Evolutionary conservation across 2,888 invertebrate species (phyloP).

Genomic region (Habrosyne pyritoides): DNA sequence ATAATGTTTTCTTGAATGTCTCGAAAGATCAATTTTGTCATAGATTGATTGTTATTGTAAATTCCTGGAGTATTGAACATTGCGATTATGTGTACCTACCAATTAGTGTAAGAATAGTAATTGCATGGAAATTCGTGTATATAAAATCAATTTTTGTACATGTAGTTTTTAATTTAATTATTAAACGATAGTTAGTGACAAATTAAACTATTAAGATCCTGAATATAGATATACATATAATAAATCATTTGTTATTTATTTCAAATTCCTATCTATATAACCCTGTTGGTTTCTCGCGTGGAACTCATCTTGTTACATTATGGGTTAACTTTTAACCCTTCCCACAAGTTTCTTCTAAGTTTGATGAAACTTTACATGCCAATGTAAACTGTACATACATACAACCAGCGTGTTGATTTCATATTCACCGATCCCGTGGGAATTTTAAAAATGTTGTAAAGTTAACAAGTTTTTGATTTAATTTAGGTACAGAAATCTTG

Average conservation of each 20-base stretch:
- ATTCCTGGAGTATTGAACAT: constrained; percentile 58
- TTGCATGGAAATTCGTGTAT: constrained; percentile 77
- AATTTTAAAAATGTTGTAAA: not conserved
- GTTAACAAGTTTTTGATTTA: not conserved
- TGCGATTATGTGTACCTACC: constrained; percentile 64
- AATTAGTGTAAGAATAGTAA: constrained; percentile 66
- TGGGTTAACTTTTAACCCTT: not conserved
- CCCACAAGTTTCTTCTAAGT: not conserved
- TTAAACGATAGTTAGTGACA: constrained; percentile 73
- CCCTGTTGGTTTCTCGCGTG: not conserved
- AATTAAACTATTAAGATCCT: constrained; percentile 78
- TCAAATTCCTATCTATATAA: constrained; percentile 6
- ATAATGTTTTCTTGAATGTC: constrained; percentile 48
- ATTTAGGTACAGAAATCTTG: not conserved
- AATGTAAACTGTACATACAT: not conserved
- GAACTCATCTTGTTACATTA: not conserved
- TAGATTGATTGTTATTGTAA: constrained; percentile 64
- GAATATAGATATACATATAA: constrained; percentile 76
- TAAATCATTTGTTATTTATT: constrained; percentile 37
- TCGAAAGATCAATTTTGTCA: constrained; percentile 53
- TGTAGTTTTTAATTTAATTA: constrained; percentile 80
- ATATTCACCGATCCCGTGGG: not conserved
- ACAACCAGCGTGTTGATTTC: not conserved
- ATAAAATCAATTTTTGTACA: constrained; percentile 81
- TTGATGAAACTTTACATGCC: not conserved